These are phyloP conservation scores for Branchinecta sandiegonensis DNA, from an alignment of 2,888 invertebrate species.

Conservation along the genomic window DNA sequence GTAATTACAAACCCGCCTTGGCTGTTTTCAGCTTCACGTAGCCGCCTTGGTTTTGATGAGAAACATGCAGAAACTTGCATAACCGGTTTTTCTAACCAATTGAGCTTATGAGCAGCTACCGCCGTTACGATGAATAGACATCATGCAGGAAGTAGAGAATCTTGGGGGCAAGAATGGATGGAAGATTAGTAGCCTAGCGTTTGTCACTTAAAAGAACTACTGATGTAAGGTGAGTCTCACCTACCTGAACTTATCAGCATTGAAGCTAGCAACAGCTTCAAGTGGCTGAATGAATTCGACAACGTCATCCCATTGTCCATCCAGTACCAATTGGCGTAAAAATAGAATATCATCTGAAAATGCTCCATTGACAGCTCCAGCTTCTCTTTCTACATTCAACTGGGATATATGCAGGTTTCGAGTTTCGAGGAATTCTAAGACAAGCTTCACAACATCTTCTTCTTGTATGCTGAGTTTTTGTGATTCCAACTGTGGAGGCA, in stretches of 20 bases:
- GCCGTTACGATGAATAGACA: too few relatives aligned
- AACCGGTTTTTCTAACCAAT: too few relatives aligned
- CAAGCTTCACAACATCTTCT: conserved; percentile 71
- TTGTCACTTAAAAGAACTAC: too few relatives aligned
- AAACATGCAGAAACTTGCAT: too few relatives aligned
- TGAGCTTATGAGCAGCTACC: too few relatives aligned
- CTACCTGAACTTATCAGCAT: conserved; percentile 8
- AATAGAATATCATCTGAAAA: conserved; percentile 89
- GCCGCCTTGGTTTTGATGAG: too few relatives aligned
- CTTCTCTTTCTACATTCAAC: conserved; percentile 79
- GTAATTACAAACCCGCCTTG: too few relatives aligned
- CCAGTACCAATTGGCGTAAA: conserved; percentile 79
- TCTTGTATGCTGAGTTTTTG: conserved; percentile 70
- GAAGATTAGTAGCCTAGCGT: too few relatives aligned
- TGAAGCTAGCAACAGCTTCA: conserved; percentile 38
- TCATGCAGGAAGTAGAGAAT: too few relatives aligned
- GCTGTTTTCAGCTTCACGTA: too few relatives aligned
- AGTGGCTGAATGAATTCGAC: conserved; percentile 89
- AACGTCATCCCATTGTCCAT: conserved; percentile 97
- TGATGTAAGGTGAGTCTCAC: too few relatives aligned
- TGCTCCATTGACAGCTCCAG: conserved; percentile 82
- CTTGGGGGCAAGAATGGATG: too few relatives aligned
- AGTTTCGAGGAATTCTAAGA: conserved; percentile 71
- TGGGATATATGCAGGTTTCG: conserved; percentile 77
- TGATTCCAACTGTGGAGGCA: conserved; percentile 45